Base-by-base conservation (phyloP, 2,797 vertebrate genomes). In the Gadopsis marmoratus region DNA sequence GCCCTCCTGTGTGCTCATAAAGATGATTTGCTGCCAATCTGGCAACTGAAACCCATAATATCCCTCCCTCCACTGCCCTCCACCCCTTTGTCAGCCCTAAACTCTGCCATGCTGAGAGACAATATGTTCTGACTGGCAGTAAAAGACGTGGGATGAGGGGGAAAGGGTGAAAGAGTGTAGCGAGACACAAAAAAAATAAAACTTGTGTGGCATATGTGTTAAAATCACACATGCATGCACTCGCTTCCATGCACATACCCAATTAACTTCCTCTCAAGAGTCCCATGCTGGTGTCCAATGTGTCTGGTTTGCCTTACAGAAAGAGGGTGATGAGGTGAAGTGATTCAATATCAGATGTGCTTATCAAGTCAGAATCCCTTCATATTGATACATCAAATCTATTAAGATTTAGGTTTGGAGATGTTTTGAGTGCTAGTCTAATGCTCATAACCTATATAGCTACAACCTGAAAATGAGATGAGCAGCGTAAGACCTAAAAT, bases 1-100 rank as follows among this genome's bases (percentile, higher is more conserved):
- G 45, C 68, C 81, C 82, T 79, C 81, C 76, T 76, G 74, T 39
- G 35, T 78, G 72, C 86, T 91, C 86, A 74, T 91, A 92, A 93
- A 93, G 76, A 92, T 91, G 91, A 93, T 93, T 93, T 92, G 83
- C 81, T 87, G 83, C 86, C 93, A 91, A 85, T 88, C 80, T 88
- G 88, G 89, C 88, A 87, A 87, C 85, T 73, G 59, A 86, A 92
- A 81, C 89, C 83, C 78, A 84, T 90, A 87, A 89, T 90, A 89
- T 86, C 81, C 37, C 83, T 89, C 87, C 85, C 85, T 87, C 72
- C 83, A 71, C 85, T 91, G 82, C 82, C 85, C 83, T 77, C 79
- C 84, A 79, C 71, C 79, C 83, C 81, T 92, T 84, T 83, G 82
- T 89, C 81, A 86, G 78, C 77, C 85, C 72, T 85, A 87, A 89